Evolutionary conservation across 2,888 invertebrate genomes (phyloP).

Genomic region (Cantharis flavilabris): DNA sequence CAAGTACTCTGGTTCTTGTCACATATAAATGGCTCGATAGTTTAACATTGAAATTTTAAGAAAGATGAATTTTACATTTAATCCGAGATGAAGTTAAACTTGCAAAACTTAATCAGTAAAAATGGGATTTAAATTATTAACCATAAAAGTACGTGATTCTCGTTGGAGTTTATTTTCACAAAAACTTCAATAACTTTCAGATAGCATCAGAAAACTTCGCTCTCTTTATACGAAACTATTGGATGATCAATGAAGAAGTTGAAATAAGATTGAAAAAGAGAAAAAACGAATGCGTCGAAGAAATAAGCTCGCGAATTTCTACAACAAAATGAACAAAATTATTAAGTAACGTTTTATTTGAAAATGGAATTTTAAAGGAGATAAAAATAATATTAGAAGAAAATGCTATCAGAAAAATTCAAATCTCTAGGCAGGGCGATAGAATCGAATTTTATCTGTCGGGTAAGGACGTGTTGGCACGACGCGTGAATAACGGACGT

Average conservation of each 20-base stretch:
- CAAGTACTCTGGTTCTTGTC: constrained; percentile 11
- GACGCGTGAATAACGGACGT: not conserved
- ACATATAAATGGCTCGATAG: constrained; percentile 10
- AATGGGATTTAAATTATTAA: not conserved
- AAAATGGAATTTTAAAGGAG: not conserved
- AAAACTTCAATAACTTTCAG: not conserved
- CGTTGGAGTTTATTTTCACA: not conserved
- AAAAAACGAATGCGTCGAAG: not conserved
- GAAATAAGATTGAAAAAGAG: not conserved
- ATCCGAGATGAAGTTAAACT: not conserved
- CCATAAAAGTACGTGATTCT: not conserved
- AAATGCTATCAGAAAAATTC: not conserved
- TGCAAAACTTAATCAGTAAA: not conserved
- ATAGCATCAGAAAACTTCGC: not conserved
- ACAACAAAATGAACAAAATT: not conserved
- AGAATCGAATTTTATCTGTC: not conserved
- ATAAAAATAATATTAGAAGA: not conserved
- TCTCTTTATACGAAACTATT: not conserved
- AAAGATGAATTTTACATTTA: not conserved
- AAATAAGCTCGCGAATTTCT: not conserved
- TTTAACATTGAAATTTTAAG: not conserved
- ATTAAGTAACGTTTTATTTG: not conserved
- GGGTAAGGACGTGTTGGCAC: not conserved
- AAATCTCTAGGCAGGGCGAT: not conserved
- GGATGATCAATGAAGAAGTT: not conserved